Evolutionary conservation across 2,113 vertebrate genomes (phyloP).

Genomic region (Lophura nycthemera): DNA sequence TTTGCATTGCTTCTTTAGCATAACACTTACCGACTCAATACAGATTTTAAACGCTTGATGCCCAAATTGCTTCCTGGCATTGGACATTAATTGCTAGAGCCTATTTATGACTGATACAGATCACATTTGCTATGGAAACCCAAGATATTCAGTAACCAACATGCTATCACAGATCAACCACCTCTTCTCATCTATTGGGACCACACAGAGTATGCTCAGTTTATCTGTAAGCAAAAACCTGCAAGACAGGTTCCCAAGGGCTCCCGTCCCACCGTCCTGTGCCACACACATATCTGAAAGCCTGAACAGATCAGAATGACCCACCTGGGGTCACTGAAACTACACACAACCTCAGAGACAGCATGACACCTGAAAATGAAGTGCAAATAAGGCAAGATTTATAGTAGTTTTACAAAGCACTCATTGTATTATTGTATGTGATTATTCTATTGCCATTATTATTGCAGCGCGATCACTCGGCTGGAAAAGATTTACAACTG

Average conservation of each 20-base stretch:
- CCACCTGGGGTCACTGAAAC: neutral
- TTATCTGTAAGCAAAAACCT: neutral
- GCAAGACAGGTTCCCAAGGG: fast-evolving
- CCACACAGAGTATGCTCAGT: neutral
- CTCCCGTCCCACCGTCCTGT: neutral
- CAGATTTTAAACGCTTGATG: neutral
- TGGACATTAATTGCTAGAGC: neutral
- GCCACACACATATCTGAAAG: neutral
- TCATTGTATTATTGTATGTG: too few species aligned
- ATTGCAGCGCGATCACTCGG: slow-evolving; percentile 1
- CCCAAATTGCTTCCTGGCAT: neutral
- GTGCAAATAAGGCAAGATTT: neutral
- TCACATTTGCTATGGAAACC: neutral
- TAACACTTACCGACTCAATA: neutral
- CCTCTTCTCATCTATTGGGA: neutral
- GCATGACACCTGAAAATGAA: neutral
- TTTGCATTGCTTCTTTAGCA: neutral
- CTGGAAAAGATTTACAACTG: slow-evolving; percentile 34
- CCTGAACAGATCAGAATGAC: neutral
- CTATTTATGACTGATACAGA: neutral
- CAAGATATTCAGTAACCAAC: neutral
- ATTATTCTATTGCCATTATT: neutral
- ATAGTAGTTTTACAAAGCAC: neutral
- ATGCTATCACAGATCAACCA: neutral
- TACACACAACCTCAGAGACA: neutral